Base-by-base conservation (phyloP, 2,797 vertebrate species). In the Sebastes trivittatus region DNA sequence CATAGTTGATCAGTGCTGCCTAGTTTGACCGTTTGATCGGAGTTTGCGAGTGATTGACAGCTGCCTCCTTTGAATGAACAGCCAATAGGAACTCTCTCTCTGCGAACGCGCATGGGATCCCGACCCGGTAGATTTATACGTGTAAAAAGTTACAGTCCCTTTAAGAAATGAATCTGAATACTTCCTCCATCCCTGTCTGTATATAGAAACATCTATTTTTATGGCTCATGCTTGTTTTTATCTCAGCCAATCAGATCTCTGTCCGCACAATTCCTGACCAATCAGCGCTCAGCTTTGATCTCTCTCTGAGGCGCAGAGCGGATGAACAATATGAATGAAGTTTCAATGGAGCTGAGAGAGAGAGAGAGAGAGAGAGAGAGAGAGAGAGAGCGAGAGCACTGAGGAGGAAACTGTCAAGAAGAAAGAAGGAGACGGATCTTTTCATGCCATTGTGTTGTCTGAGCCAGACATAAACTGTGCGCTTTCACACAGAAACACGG, bases 241-340 rank as follows among this genome's bases (percentile, higher is more conserved):
- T 61, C 49, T 6, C 76, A 74, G 54, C 93, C 92, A 95, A 93
- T 94, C 89, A 90, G 75, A 82, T 81, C 30, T 60, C 69, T 74
- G 87, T 94, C 91, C 90, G 91, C 87, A 67, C 66, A 77, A 38
- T 25, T 77, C 32, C 23, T 7, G 71, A 59, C 89, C 91, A 93
- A 90, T 92, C 55, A 22, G 62, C 67, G 75, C 78, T 13, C 7
- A 6, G 9, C 75, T 89, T 64, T 87, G 80, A 87, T 89, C 68
- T 84, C 20, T 16, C 9, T 16, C 27, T 23, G 76, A 54, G 2
- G 23, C 32, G 3, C 63, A 6, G 78, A 61, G 69, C 59, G 34
- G 69, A 46, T 7, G 58, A 87, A 81, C 81, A 79, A 59, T 10
- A 62, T 80, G 61, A 78, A 56, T 16, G 55, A 11, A 11, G 52